These are phyloP conservation scores for Azorinus chamasolen DNA, from an alignment of 2,888 invertebrate genomes.

Conservation along the genomic window DNA sequence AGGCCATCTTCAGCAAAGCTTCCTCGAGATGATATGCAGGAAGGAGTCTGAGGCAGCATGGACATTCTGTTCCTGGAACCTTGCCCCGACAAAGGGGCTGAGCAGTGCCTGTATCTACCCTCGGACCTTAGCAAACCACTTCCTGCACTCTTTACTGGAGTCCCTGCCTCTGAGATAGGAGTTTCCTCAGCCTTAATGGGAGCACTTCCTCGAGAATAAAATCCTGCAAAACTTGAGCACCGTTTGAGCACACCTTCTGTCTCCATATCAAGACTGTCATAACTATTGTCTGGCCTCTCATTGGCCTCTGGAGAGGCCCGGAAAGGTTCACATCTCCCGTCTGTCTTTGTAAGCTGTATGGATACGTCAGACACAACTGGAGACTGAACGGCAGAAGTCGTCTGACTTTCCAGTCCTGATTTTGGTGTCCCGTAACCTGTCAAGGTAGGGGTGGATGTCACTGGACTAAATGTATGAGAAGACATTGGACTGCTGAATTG, in stretches of 20 bases:
- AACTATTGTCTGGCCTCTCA: constrained; percentile 31
- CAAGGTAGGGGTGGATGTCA: too few species aligned
- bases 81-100: constrained; percentile 77
- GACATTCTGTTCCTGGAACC: constrained; percentile 74
- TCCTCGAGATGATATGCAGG: constrained; percentile 78
- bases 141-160: constrained; percentile 43
- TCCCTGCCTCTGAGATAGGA: constrained; percentile 30
- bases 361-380: constrained; percentile 55
- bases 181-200: constrained; percentile 38
- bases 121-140: constrained; percentile 26
- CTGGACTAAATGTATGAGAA: too few species aligned
- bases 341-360: constrained; percentile 64
- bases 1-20: constrained; percentile 75
- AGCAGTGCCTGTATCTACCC: constrained; percentile 76
- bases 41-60: constrained; percentile 79
- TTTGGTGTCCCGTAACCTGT: too few species aligned
- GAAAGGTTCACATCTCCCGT: constrained; percentile 58
- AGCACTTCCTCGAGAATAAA: constrained; percentile 54
- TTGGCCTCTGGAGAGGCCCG: constrained; percentile 45
- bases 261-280: constrained; percentile 35
- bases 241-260: constrained; percentile 69
- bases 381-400: constrained; percentile 44
- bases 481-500: too few species aligned
- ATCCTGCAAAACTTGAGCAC: constrained; percentile 81
- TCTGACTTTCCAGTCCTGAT: constrained; percentile 22